Conservation (phyloP, 2,113 vertebrate species). For the Globicephala melas region DNA sequence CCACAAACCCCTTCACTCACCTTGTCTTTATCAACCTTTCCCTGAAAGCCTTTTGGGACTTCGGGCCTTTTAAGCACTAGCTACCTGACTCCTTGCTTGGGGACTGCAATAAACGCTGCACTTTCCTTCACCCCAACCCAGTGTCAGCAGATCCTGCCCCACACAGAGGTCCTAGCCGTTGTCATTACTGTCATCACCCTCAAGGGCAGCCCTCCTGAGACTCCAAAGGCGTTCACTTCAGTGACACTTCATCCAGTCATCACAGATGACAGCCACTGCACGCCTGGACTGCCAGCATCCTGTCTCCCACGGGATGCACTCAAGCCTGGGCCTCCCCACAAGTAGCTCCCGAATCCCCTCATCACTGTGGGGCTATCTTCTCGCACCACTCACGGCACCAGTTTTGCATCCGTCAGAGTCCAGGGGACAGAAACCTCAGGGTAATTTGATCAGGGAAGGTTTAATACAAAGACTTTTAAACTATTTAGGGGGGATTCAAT, state of each 20-base stretch:
- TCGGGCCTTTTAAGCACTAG: neutral
- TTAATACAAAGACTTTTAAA: neutral
- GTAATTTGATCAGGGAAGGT: neutral
- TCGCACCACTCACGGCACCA: rapidly evolving
- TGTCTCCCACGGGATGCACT: rapidly evolving
- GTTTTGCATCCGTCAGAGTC: neutral
- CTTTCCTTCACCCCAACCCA: neutral
- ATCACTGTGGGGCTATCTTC: neutral
- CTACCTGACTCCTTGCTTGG: neutral
- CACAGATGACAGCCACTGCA: neutral
- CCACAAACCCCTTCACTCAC: neutral
- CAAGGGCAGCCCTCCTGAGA: neutral
- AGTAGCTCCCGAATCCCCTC: neutral
- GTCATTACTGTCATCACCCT: rapidly evolving
- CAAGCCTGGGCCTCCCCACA: neutral
- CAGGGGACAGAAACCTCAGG: neutral
- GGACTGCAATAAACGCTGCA: rapidly evolving
- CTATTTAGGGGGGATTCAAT: neutral
- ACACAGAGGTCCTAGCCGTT: rapidly evolving
- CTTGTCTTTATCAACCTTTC: neutral
- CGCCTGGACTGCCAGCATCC: neutral
- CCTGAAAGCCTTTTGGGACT: neutral
- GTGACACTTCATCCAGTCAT: neutral
- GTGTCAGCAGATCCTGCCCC: neutral
- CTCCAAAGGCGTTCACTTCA: neutral